Evolutionary conservation across 2,113 vertebrate species (phyloP).

Genomic region (Acrocephalus kingi): DNA sequence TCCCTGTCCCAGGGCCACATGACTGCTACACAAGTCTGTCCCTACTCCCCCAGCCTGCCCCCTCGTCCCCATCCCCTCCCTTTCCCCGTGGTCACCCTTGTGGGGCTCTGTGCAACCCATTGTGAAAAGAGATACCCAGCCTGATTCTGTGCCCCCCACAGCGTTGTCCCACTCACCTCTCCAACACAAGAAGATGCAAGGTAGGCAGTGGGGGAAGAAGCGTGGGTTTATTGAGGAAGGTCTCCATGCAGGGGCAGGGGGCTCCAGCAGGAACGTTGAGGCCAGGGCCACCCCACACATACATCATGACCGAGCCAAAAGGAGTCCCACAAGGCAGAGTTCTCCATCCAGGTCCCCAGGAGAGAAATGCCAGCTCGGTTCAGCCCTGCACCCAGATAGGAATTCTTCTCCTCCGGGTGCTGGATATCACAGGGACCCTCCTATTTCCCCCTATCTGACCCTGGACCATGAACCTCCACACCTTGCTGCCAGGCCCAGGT

Average conservation of each 20-base stretch:
- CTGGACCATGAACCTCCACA: neutral
- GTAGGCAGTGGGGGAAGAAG: neutral
- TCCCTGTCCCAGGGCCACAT: neutral
- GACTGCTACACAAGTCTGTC: neutral
- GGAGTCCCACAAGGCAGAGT: neutral
- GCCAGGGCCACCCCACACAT: neutral
- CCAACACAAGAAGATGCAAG: neutral
- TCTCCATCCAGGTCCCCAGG: neutral
- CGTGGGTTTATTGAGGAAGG: constrained; percentile 36
- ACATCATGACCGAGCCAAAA: neutral
- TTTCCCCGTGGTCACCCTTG: rapidly evolving
- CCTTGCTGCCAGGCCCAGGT: neutral
- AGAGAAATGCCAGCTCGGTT: rapidly evolving
- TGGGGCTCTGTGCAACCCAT: rapidly evolving
- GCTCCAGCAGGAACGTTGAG: rapidly evolving
- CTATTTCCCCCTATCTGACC: neutral
- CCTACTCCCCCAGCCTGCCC: rapidly evolving
- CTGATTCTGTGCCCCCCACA: neutral
- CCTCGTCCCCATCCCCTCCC: neutral
- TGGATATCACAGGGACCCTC: neutral
- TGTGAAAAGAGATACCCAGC: neutral
- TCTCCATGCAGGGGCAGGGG: neutral
- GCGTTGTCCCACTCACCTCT: rapidly evolving
- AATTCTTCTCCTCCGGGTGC: neutral
- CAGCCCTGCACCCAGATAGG: neutral